These are phyloP conservation scores for Thera obeliscata DNA, from an alignment of 2,888 invertebrate species.

Conservation along the genomic window DNA sequence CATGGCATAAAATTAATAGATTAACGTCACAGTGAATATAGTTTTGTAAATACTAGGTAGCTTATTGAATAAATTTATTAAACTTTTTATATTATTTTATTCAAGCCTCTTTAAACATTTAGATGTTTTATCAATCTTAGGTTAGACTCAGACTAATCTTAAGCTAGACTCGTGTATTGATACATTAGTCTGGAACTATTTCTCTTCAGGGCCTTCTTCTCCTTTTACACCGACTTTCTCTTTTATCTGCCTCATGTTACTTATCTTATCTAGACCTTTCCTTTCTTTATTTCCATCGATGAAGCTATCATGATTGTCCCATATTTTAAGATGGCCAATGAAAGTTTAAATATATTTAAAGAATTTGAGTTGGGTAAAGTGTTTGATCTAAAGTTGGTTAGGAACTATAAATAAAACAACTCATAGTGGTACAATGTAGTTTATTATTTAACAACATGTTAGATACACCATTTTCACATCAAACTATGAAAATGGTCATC, in stretches of 20 bases:
- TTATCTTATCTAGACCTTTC: too few relatives aligned
- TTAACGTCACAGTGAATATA: conserved; percentile 54
- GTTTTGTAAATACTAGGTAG: conserved; percentile 26
- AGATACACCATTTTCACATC: conserved; percentile 81
- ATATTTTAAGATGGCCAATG: too few relatives aligned
- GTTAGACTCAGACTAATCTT: too few relatives aligned
- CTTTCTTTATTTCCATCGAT: too few relatives aligned
- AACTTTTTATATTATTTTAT: background rate
- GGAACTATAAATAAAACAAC: conserved; percentile 54
- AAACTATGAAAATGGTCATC: conserved; percentile 81
- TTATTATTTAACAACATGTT: conserved; percentile 87
- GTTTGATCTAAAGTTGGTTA: background rate
- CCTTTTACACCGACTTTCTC: too few relatives aligned
- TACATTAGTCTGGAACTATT: too few relatives aligned
- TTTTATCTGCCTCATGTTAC: too few relatives aligned
- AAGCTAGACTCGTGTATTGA: too few relatives aligned
- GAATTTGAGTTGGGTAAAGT: too few relatives aligned
- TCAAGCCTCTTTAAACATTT: background rate
- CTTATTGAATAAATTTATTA: background rate
- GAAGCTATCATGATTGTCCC: too few relatives aligned
- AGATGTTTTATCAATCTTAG: too few relatives aligned
- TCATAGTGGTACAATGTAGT: conserved; percentile 87
- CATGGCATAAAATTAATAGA: conserved; percentile 64
- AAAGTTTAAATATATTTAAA: background rate
- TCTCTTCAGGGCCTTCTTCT: too few relatives aligned